phyloP scores from a whole-genome alignment of 2,113 vertebrate species.

The Ameiurus melas region DNA sequence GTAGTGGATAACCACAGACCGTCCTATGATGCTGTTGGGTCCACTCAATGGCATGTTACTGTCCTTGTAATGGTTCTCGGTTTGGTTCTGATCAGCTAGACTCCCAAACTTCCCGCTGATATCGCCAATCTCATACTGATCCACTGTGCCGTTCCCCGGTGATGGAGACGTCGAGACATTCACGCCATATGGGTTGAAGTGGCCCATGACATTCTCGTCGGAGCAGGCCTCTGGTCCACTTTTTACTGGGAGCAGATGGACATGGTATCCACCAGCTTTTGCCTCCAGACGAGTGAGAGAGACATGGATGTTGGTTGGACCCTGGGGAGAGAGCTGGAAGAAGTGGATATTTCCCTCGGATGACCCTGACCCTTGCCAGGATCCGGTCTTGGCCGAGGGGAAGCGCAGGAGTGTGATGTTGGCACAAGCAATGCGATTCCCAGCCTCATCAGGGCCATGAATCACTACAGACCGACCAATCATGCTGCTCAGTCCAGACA shows the following conservation, averaged over 20 bases:
- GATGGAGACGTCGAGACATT: constrained; percentile 63
- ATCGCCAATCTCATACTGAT: constrained; percentile 79
- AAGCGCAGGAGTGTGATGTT: constrained; percentile 69
- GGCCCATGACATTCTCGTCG: constrained; percentile 65
- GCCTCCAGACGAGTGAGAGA: constrained; percentile 62
- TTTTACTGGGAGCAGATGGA: constrained; percentile 72
- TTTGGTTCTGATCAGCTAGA: constrained; percentile 55
- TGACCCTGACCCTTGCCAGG: constrained; percentile 66
- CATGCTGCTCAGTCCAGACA: constrained; percentile 57
- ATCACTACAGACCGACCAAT: constrained; percentile 74
- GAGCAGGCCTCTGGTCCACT: constrained; percentile 66
- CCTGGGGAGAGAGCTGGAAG: constrained; percentile 64
- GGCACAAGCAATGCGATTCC: constrained; percentile 71
- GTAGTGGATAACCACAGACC: constrained; percentile 77
- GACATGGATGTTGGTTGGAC: constrained; percentile 65
- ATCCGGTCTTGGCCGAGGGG: constrained; percentile 51
- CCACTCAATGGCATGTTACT: constrained; percentile 71
- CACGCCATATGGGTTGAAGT: constrained; percentile 73
- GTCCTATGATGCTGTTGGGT: constrained; percentile 68
- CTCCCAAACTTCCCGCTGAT: constrained; percentile 77
- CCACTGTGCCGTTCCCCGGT: constrained; percentile 70
- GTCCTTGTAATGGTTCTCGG: constrained; percentile 59
- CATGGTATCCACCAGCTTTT: constrained; percentile 70
- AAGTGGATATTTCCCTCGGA: constrained; percentile 63
- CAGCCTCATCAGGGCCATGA: constrained; percentile 60